Evolutionary conservation across 1,140 invertebrate species (phyloP), one percentile per base, ranked within the genome.

Genomic region (Tetragonula clypearis): DNA sequence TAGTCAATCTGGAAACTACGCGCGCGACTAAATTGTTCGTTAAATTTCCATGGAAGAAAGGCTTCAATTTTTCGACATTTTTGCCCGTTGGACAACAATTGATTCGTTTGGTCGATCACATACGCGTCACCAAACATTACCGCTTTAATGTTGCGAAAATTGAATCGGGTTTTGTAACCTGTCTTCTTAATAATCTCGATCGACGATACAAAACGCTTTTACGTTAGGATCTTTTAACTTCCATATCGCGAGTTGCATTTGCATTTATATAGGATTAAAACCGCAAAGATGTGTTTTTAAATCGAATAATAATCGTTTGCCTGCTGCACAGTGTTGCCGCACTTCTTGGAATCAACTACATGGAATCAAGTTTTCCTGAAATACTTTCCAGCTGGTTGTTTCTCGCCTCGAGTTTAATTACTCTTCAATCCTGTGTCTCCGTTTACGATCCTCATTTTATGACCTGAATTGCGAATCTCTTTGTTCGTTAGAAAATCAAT

Each of bases 231-330:
- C 71, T 83, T 72, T 81, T 86, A 84, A 88, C 73, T 88, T 86
- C 71, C 72, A 65, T 65, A 62, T 15, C 30, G 15, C 11, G 21
- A 30, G 9, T 14, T 26, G 30, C 26, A 90, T 90, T 88, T 89
- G 82, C 88, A 90, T 90, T 88, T 88, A 83, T 85, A 90, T 85
- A 55, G 35, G 17, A 17, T 49, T 49, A 62, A 73, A 5, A 55
- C 14, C 41, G 30, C 68, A 49, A 62, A 58, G 71, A 74, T 80
- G 79, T 82, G 30, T 86, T 86, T 90, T 80, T 84, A 86, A 84
- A 90, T 86, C 79, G 66, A 74, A 35, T 41, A 85, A 87, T 75
- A 30, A 75, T 56, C 65, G 53, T 53, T 68, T 8, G 30, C 11
- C 26, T 3, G 4, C 26, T 3, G 4, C 19, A 55, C 8, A 55